Evolutionary conservation across 2,888 invertebrate genomes (phyloP).

Genomic region (Chydorus sphaericus): DNA sequence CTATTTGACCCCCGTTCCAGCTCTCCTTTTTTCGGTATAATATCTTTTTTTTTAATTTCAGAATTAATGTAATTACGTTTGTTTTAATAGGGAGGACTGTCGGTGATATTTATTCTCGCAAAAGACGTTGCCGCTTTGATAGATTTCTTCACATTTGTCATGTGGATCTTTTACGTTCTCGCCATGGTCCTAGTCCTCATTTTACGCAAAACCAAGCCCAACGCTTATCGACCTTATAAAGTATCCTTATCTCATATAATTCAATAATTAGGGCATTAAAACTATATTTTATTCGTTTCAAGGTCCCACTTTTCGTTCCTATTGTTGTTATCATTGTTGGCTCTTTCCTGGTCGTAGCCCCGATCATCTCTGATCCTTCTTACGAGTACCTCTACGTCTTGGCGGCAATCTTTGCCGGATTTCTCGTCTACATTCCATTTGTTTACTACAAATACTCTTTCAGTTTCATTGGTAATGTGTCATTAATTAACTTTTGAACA

Average conservation of each 20-base stretch:
- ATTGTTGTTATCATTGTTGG: conserved; percentile 77
- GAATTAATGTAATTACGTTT: background rate
- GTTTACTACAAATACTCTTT: conserved; percentile 75
- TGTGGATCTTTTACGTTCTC: conserved; percentile 95
- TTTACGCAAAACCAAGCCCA: conserved; percentile 78
- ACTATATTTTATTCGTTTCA: conserved; percentile 17
- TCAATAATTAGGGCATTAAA: too few relatives aligned
- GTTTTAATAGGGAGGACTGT: conserved; percentile 58
- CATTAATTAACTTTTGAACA: too few relatives aligned
- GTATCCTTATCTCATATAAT: too few relatives aligned
- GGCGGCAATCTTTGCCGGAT: conserved; percentile 71
- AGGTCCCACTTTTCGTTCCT: conserved; percentile 85
- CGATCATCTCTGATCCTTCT: conserved; percentile 81
- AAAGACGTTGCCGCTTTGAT: conserved; percentile 88
- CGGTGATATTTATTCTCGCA: conserved; percentile 78
- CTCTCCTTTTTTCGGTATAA: conserved; percentile 87
- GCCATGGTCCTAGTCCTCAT: conserved; percentile 85
- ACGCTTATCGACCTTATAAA: conserved; percentile 85
- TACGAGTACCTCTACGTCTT: conserved; percentile 90
- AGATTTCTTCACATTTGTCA: conserved; percentile 95
- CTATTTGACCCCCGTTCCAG: conserved; percentile 79
- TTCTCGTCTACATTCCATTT: conserved; percentile 85
- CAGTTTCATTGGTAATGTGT: conserved; percentile 79
- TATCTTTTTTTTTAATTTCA: background rate
- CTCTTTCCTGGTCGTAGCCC: conserved; percentile 79